phyloP scores from a whole-genome alignment of 2,797 vertebrate genomes.

The Ceryle rudis region DNA sequence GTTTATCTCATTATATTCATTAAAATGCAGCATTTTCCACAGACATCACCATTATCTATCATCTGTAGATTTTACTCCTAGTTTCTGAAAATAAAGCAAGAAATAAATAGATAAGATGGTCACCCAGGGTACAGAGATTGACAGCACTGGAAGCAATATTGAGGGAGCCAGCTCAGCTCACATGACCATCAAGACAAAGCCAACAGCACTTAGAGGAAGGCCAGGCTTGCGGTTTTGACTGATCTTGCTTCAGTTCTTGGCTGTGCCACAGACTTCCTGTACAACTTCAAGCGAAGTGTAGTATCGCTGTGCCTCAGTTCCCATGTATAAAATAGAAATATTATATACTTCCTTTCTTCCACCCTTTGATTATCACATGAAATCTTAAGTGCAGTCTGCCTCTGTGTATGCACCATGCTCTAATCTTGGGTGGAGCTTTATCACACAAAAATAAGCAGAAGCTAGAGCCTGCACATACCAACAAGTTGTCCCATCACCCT shows the following conservation, averaged over 20 bases:
- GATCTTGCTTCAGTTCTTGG: slow-evolving; percentile 33
- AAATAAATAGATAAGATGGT: background rate
- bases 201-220: slow-evolving; percentile 21
- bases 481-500: background rate
- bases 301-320: background rate
- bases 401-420: background rate
- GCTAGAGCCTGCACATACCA: background rate
- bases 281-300: background rate
- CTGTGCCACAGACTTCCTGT: slow-evolving; percentile 46
- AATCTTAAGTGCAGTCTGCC: background rate
- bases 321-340: background rate
- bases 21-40: background rate
- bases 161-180: slow-evolving; percentile 9
- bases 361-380: background rate
- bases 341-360: background rate
- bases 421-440: slow-evolving; percentile 15
- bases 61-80: background rate
- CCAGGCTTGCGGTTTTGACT: slow-evolving; percentile 30
- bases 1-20: background rate
- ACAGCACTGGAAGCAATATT: background rate
- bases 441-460: slow-evolving; percentile 25
- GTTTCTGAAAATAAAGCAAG: background rate
- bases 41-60: background rate
- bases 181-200: slow-evolving; percentile 32
- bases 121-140: background rate